Evolutionary conservation across 1,140 invertebrate genomes (phyloP).

Genomic region (Ceratoteleas bidentatus): DNA sequence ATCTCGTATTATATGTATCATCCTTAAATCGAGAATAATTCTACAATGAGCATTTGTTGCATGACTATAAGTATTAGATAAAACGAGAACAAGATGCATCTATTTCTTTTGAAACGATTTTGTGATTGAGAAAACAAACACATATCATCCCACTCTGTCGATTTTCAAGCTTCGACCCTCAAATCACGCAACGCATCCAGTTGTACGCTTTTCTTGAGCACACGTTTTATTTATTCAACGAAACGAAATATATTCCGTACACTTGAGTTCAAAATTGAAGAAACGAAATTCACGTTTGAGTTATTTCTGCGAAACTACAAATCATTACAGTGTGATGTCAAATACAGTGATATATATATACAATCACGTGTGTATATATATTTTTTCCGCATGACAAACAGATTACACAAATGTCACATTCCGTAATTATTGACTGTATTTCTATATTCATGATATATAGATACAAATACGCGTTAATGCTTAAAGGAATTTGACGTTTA

Average conservation of each 20-base stretch:
- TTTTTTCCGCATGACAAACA: no score
- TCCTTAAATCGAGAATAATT: constrained; percentile 48
- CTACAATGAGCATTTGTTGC: constrained; percentile 62
- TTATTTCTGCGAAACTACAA: constrained; percentile 9
- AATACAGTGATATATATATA: constrained; percentile 6
- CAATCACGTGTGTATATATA: no score
- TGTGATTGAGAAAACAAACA: constrained; percentile 35
- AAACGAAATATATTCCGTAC: constrained; percentile 14
- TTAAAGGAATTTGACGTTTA: no score
- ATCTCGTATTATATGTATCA: constrained; percentile 41
- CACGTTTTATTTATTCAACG: constrained; percentile 25
- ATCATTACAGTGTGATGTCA: constrained; percentile 7
- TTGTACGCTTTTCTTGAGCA: constrained; percentile 50
- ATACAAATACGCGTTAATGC: no score
- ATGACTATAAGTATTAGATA: constrained; percentile 41
- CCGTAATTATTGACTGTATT: no score
- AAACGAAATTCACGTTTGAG: constrained; percentile 8
- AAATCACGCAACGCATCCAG: constrained; percentile 36
- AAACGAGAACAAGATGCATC: constrained; percentile 42
- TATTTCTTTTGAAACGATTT: constrained; percentile 39
- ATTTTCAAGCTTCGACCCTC: constrained; percentile 25
- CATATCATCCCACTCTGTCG: constrained; percentile 8
- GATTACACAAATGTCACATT: no score
- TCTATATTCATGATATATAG: no score
- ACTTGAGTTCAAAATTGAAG: constrained; percentile 10